Evolutionary conservation across 2,797 vertebrate species (phyloP), one percentile per base, ranked within the genome.

Genomic region (Myotis pilosus): DNA sequence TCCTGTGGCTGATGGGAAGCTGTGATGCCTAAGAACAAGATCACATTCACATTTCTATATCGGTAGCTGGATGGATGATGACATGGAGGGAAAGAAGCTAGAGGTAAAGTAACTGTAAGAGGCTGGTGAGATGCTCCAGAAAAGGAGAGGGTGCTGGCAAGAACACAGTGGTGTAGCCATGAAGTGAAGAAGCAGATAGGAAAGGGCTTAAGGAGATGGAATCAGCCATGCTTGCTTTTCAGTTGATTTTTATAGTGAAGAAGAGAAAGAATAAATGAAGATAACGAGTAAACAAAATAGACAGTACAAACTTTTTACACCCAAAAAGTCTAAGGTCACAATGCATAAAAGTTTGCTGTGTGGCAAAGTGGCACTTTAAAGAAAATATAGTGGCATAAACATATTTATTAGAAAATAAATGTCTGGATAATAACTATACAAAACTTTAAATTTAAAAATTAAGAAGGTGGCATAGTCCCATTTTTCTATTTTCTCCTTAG

Each of bases 391-490:
- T 41, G 19, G 0, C 13, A 75, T 82, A 75, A 28, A 11, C 44
- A 44, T 44, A 44, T 44, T 11, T 57, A 57, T 57, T 11, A 87
- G 44, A 62, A 53, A 82, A 62, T 23, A 69, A 25, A 8, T 60
- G 49, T 23, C 15, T 22, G 3, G 62, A 91, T 38, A 13, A 33
- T 8, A 87, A 41, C 60, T 87, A 15, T 75, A 82, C 8, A 69
- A 76, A 68, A 55, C 16, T 51, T 47, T 33, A 69, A 82, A 87
- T 36, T 68, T 69, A 36, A 91, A 60, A 74, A 47, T 57, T 81
- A 75, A 15, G 8, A 28, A 55, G 53, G 53, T 66, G 23, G 51
- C 3, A 2, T 30, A 62, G 60, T 16, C 60, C 12, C 5, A 30
- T 62, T 62, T 28, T 25, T 62, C 13, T 62, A 30, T 55, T 55